These are phyloP conservation scores for Drosophila nr. medialis DNA, from an alignment of 2,888 invertebrate genomes.

Conservation along the genomic window DNA sequence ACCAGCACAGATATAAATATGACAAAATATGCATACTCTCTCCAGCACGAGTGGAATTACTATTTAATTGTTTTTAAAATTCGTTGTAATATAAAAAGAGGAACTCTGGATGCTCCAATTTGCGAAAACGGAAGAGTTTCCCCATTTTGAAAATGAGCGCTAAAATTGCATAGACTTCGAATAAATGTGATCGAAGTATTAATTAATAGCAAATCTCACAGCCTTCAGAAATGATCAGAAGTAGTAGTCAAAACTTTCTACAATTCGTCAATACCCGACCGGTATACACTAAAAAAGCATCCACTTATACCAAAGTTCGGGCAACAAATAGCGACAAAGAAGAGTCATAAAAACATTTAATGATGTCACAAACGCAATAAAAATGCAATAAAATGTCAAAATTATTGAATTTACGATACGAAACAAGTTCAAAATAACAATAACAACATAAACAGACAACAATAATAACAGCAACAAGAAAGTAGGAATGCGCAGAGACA, in stretches of 20 bases:
- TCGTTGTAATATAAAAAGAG: not conserved
- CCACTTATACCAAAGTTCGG: conserved; percentile 60
- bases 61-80: not conserved
- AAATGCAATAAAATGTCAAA: conserved; percentile 81
- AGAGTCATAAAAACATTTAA: conserved; percentile 78
- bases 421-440: conserved; percentile 77
- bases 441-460: conserved; percentile 40
- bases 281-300: conserved; percentile 9
- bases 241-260: not conserved
- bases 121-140: not conserved
- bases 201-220: not conserved
- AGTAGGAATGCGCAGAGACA: conserved; percentile 52
- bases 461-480: conserved; percentile 51
- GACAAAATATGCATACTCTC: conserved; percentile 24
- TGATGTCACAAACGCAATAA: conserved; percentile 81
- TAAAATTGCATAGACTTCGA: not conserved
- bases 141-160: no score
- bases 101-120: not conserved
- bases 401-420: conserved; percentile 81
- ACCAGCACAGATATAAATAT: conserved; percentile 13
- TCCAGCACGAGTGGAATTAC: not conserved
- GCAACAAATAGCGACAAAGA: conserved; percentile 75
- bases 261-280: conserved; percentile 11
- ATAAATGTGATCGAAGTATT: not conserved
- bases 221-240: not conserved